phyloP scores from a whole-genome alignment of 1,140 invertebrate genomes.

The Halesus radiatus region DNA sequence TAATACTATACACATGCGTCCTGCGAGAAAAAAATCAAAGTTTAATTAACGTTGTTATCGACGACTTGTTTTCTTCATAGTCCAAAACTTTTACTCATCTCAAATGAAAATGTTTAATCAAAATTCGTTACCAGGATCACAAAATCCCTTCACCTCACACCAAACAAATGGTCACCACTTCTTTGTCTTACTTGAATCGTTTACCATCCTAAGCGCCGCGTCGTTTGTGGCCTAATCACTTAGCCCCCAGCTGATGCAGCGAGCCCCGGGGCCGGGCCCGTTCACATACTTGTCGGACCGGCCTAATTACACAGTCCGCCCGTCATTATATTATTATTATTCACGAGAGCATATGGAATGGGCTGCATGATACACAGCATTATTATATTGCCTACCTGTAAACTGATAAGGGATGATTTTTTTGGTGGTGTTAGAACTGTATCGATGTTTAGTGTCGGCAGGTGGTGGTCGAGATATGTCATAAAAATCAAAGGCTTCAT shows the following conservation, averaged over 20 bases:
- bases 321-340: constrained; percentile 3
- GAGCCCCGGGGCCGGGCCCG: not conserved
- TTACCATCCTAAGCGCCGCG: constrained; percentile 50
- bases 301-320: constrained; percentile 42
- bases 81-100: too few species aligned
- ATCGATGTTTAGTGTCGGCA: too few species aligned
- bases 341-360: constrained; percentile 19
- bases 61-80: too few species aligned
- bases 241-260: constrained; percentile 20
- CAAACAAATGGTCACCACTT: constrained; percentile 38
- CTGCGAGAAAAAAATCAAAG: too few species aligned
- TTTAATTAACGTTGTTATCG: too few species aligned
- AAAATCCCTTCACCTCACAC: too few species aligned
- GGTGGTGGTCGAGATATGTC: too few species aligned
- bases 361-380: not conserved
- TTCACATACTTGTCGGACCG: constrained; percentile 38
- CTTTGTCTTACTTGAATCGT: constrained; percentile 1
- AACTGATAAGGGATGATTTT: not conserved
- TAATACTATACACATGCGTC: too few species aligned
- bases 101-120: too few species aligned
- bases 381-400: not conserved
- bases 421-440: too few species aligned
- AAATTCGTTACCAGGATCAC: too few species aligned
- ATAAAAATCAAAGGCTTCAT: too few species aligned
- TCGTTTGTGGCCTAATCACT: constrained; percentile 52